A percentile compares a stretch with the other conserved stretches of the same genome.
Evolutionary conservation across 2,113 vertebrate genomes (phyloP).

Genomic region (Chelonoidis abingdonii): DNA sequence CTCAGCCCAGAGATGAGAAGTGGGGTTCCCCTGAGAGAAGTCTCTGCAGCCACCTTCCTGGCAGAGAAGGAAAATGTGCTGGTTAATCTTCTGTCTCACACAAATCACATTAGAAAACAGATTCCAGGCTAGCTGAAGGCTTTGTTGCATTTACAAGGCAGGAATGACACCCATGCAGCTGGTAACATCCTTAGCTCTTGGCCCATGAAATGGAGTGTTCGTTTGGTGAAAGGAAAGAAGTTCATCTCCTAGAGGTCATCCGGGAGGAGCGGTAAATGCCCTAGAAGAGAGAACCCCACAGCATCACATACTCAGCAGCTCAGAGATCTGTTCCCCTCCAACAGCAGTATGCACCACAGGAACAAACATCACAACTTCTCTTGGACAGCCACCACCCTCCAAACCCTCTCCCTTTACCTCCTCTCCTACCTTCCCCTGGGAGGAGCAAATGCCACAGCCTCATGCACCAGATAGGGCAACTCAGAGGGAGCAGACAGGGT

Average conservation of each 20-base stretch:
- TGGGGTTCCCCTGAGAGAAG: constrained; percentile 72
- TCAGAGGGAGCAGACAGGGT: background rate
- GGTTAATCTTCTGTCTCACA: constrained; percentile 68
- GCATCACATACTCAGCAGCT: background rate
- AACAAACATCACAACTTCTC: rapidly evolving
- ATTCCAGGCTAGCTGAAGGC: constrained; percentile 26
- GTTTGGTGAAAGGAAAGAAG: background rate
- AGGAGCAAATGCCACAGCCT: background rate
- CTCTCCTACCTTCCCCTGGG: background rate
- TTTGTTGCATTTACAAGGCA: background rate
- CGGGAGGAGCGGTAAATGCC: background rate
- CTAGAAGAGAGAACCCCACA: constrained; percentile 1
- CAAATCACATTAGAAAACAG: background rate
- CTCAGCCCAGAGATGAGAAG: constrained; percentile 61
- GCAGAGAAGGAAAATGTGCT: constrained; percentile 44
- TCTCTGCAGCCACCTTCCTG: constrained; percentile 66
- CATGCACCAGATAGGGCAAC: rapidly evolving
- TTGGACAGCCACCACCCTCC: background rate
- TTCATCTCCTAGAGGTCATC: constrained; percentile 45
- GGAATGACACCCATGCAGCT: background rate
- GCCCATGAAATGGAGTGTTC: background rate
- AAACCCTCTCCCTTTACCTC: background rate
- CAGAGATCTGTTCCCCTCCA: background rate
- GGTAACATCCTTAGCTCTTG: background rate
- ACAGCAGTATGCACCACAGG: background rate